Base-by-base conservation (phyloP, 2,888 invertebrate genomes). In the Platycnemis pennipes region DNA sequence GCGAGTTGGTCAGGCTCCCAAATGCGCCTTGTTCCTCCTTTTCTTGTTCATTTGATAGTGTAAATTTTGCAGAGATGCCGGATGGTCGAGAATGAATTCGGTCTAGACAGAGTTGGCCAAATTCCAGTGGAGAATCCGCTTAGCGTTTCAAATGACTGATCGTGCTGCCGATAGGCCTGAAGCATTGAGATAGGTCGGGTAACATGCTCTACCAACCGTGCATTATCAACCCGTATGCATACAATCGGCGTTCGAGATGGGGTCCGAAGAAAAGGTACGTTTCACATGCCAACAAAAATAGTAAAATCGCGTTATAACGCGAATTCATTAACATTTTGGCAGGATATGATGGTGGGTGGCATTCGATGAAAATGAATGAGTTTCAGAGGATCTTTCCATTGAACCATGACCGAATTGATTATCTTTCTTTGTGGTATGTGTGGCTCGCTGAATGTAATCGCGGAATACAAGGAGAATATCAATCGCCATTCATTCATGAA, bases 71-170 rank as follows among this genome's bases (percentile, higher is more conserved):
- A 3, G 19, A 26, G 19, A 1, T 63, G 16, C 63, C 26, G 5
- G 63, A 26, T 16, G 22, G 63, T 63, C 5, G 13, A 63, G 22
- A 63, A 63, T 63, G 16, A 63, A 26, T 63, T 37, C 77, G 11
- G 37, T 77, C 77, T 77, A 77, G 77, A 77, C 77, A 37, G 77
- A 8, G 37, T 77, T 77, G 77, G 77, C 77, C 31, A 37, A 77
- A 37, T 13, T 77, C 77, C 77, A 77, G 77, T 0, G 37, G 31
- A 2, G 37, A 77, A 8, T 77, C 37, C 16, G 37, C 3, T 37
- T 37, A 77, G 77, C 77, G 37, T 77, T 37, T 37, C 77, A 77
- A 77, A 37, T 77, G 77, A 37, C 37, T 37, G 77, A 13, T 31
- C 37, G 37, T 77, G 77, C 37, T 26, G 37, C 37, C 37, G 63